These are phyloP conservation scores for Pterocles gutturalis DNA, from an alignment of 2,113 vertebrate genomes.

Conservation along the genomic window DNA sequence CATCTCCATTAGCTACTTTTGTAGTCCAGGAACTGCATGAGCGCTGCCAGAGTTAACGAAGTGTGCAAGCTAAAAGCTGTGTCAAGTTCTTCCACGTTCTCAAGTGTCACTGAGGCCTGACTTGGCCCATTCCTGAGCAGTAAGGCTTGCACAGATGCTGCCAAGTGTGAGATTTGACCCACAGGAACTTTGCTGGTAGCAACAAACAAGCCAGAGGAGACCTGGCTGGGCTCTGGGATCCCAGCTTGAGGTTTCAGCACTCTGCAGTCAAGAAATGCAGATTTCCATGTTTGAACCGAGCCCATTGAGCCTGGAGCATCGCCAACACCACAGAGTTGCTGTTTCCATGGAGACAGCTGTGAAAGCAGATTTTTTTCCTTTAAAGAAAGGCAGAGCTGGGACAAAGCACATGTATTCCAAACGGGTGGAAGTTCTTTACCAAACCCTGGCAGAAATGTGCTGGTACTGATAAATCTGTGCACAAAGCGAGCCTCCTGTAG, in stretches of 20 bases:
- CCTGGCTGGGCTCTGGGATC: not conserved
- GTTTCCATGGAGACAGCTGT: slow-evolving; percentile 60
- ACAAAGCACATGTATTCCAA: not conserved
- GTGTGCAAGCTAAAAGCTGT: not conserved
- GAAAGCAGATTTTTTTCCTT: slow-evolving; percentile 7
- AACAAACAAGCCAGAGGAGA: not conserved
- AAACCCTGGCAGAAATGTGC: not conserved
- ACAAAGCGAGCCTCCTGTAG: not conserved
- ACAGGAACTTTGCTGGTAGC: not conserved
- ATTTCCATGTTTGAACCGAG: not conserved
- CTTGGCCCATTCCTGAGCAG: not conserved
- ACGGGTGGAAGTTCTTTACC: not conserved
- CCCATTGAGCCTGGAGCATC: not conserved
- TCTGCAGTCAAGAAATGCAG: not conserved
- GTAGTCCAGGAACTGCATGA: not conserved
- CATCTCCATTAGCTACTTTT: not conserved
- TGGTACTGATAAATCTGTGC: not conserved
- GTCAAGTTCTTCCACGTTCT: not conserved
- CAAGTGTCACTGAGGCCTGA: not conserved
- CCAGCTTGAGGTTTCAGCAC: not conserved
- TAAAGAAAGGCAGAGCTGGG: not conserved
- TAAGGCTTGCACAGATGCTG: not conserved
- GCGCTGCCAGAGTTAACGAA: not conserved
- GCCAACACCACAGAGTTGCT: not conserved
- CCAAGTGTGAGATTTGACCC: not conserved